These are phyloP conservation scores for Ochropleura leucogaster DNA, from an alignment of 2,888 invertebrate species.

Conservation along the genomic window DNA sequence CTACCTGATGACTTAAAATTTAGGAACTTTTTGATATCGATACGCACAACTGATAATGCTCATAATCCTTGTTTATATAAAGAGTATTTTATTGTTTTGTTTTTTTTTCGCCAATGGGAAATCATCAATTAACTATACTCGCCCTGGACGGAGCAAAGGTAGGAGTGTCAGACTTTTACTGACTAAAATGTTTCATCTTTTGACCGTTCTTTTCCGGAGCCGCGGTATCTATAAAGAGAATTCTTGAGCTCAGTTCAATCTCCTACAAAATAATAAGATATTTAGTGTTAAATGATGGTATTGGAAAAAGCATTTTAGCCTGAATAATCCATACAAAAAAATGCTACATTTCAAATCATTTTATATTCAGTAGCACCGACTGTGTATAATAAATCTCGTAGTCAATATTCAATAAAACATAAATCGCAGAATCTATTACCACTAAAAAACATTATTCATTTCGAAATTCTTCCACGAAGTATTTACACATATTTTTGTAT, in stretches of 20 bases:
- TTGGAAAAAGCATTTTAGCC: neutral
- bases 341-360: neutral
- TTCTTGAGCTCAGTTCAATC: neutral
- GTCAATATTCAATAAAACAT: conserved; percentile 38
- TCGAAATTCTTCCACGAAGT: conserved; percentile 5
- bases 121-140: too few species aligned
- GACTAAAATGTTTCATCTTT: too few species aligned
- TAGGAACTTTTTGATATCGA: too few species aligned
- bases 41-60: too few species aligned
- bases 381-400: conserved; percentile 10
- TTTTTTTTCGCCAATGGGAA: too few species aligned
- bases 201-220: too few species aligned
- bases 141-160: too few species aligned
- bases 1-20: too few species aligned
- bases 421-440: conserved; percentile 29
- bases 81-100: too few species aligned
- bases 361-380: conserved; percentile 8
- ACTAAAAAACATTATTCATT: conserved; percentile 21
- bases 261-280: neutral
- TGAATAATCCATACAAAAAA: neutral
- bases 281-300: neutral
- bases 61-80: too few species aligned
- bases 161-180: too few species aligned
- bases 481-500: neutral
- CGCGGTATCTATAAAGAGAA: neutral